Percentiles rank a stretch among this genome's conserved stretches.
Evolutionary conservation across 2,888 invertebrate genomes (phyloP).

Genomic region (Andrena camellia): DNA sequence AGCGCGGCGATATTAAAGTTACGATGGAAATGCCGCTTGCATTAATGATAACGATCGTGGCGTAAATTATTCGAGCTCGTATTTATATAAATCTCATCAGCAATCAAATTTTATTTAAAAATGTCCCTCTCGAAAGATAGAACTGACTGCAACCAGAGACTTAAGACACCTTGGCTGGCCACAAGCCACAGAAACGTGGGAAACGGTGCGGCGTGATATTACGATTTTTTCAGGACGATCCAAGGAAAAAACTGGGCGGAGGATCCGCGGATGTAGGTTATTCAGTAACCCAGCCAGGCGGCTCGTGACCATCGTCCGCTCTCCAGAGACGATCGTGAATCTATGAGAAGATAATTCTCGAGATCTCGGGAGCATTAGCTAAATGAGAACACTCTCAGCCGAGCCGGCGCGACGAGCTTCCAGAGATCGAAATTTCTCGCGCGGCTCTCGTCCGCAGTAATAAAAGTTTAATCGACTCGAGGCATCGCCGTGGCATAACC

Average conservation of each 20-base stretch:
- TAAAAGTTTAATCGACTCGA: conserved; percentile 55
- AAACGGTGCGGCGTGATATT: background rate
- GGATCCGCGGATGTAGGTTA: conserved; percentile 28
- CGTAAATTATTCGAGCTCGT: background rate
- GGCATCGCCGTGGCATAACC: conserved; percentile 37
- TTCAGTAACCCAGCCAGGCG: conserved; percentile 11
- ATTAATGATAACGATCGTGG: background rate
- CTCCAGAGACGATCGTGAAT: conserved; percentile 55
- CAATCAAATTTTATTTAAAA: too few relatives aligned
- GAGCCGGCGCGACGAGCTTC: background rate
- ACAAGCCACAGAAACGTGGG: too few relatives aligned
- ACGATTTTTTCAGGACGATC: background rate
- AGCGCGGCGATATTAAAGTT: background rate
- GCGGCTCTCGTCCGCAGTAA: conserved; percentile 16
- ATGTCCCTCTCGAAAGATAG: too few relatives aligned
- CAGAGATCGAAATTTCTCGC: conserved; percentile 46
- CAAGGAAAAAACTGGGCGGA: conserved; percentile 23
- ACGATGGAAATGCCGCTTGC: background rate
- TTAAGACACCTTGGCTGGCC: too few relatives aligned
- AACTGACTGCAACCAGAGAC: too few relatives aligned
- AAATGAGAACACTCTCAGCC: conserved; percentile 51
- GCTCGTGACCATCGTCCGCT: conserved; percentile 16
- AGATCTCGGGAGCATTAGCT: conserved; percentile 55
- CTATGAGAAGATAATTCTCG: conserved; percentile 58
- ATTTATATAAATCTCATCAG: too few relatives aligned